phyloP scores from a whole-genome alignment of 1,140 invertebrate species.

The Eriocheir sinensis region DNA sequence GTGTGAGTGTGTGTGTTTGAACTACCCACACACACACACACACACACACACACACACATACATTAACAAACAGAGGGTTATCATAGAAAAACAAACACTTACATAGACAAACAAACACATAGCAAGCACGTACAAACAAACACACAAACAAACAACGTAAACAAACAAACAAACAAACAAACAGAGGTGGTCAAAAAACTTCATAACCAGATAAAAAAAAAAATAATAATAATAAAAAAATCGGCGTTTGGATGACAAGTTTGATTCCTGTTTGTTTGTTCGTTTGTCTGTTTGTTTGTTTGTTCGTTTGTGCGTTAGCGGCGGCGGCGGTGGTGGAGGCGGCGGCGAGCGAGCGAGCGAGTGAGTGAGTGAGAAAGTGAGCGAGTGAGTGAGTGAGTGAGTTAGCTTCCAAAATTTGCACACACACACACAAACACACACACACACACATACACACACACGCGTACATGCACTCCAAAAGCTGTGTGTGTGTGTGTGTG shows the following conservation, averaged over 20 bases:
- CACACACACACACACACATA: background rate
- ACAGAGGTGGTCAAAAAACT: background rate
- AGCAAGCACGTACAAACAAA: background rate
- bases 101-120: background rate
- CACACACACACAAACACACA: too few relatives aligned
- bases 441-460: too few relatives aligned
- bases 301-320: background rate
- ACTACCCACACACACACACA: background rate
- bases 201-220: background rate
- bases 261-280: constrained; percentile 3
- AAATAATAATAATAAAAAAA: background rate
- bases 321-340: background rate
- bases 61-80: background rate
- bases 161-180: background rate
- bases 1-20: too few relatives aligned
- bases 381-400: constrained; percentile 30
- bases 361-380: constrained; percentile 24
- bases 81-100: background rate
- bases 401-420: background rate
- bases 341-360: background rate
- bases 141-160: background rate
- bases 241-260: too few relatives aligned
- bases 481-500: constrained; percentile 28
- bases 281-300: background rate
- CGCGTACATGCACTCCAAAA: background rate